phyloP scores from a whole-genome alignment of 2,113 vertebrate genomes.

The Aphyosemion australe region DNA sequence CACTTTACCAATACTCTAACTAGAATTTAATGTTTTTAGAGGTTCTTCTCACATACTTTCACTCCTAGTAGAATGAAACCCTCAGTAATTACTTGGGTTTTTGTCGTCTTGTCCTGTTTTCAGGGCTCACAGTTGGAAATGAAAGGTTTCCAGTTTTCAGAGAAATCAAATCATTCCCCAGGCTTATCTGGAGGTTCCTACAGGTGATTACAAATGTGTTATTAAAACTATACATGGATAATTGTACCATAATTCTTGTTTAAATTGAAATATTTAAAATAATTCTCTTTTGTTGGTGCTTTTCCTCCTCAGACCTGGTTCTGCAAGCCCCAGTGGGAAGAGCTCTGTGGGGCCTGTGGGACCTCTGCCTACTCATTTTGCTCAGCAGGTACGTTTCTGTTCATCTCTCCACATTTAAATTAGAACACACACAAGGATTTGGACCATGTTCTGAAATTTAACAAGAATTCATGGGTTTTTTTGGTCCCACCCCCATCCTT shows the following conservation, averaged over 20 bases:
- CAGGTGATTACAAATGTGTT: slow-evolving; percentile 79
- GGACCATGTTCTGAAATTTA: too few relatives aligned
- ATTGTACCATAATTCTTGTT: background rate
- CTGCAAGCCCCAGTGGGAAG: slow-evolving; percentile 96
- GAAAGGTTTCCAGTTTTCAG: slow-evolving; percentile 96
- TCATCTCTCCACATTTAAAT: background rate
- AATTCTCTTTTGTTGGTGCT: background rate
- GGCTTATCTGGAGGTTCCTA: slow-evolving; percentile 85
- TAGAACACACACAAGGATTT: too few relatives aligned
- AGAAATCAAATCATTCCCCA: slow-evolving; percentile 89
- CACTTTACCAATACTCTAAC: too few relatives aligned
- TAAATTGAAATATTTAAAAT: background rate
- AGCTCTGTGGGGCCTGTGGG: slow-evolving; percentile 86
- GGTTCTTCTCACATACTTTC: background rate
- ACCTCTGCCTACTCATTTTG: slow-evolving; percentile 90
- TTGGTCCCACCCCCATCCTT: too few relatives aligned
- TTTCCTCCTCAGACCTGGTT: slow-evolving; percentile 85
- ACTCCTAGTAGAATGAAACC: background rate
- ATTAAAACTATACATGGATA: background rate
- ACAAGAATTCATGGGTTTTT: too few relatives aligned
- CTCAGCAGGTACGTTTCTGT: slow-evolving; percentile 87
- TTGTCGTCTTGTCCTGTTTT: background rate
- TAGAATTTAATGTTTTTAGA: background rate
- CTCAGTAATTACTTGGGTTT: background rate
- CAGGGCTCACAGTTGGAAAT: slow-evolving; percentile 95